Base-by-base conservation (phyloP, 2,888 invertebrate species). In the Physocephala rufipes region DNA sequence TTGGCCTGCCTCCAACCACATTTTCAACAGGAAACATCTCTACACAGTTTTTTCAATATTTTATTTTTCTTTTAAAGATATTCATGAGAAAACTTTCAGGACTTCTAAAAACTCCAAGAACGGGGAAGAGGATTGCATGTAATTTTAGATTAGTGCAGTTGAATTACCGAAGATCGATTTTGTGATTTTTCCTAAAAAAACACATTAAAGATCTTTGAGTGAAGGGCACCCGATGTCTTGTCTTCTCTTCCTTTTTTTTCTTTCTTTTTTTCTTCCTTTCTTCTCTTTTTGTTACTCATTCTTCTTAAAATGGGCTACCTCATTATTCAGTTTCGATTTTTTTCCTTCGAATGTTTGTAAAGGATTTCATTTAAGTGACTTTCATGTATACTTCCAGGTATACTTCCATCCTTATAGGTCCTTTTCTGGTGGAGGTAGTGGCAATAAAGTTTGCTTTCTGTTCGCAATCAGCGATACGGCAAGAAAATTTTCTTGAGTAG, bases 381-480 rank as follows among this genome's bases (percentile, higher is more conserved):
- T 53, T 53, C n/a, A 21, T 2, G 9, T 2, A n/a, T n/a, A n/a
- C n/a, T n/a, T n/a, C 21, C 19, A 12, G 24, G 53, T 12, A 53
- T 3, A n/a, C 16, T 36, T 4, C 49, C 49, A n/a, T 12, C 49
- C 12, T 19, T n/a, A 49, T 49, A 12, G 21, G 21, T 53, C 4
- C 36, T 9, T 9, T 36, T 36, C 53, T 19, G 53, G 1, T 4
- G 51, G 19, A 51, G 36, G 36, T 36, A 36, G n/a, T n/a, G n/a
- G n/a, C 9, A 30, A 43, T 13, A 19, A 36, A 61, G 2, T 36
- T 61, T n/a, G n/a, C 30, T 63, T 63, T 63, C 21, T 24, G 45
- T 63, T 63, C 43, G 63, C 63, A 63, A 47, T 47, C 63, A 45
- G 47, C 26, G 47, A 16, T 47, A 47, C 47, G n/a, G 47, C 47